These are phyloP conservation scores for Arizona elegans DNA, from an alignment of 2,113 vertebrate genomes.

Conservation along the genomic window DNA sequence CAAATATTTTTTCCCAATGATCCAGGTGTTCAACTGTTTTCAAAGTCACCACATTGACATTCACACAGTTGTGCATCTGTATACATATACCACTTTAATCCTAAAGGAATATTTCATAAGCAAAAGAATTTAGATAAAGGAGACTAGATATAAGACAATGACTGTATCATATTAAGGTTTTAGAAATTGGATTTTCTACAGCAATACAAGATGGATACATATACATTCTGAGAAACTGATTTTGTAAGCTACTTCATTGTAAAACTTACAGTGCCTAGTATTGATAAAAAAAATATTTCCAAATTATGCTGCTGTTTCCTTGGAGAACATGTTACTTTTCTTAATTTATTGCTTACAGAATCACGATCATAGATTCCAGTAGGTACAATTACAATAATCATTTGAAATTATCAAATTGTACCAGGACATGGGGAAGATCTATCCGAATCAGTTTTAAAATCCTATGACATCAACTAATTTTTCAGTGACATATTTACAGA, in stretches of 20 bases:
- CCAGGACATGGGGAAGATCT: constrained; percentile 22
- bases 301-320: constrained; percentile 29
- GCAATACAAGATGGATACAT: neutral
- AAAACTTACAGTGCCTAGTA: constrained; percentile 33
- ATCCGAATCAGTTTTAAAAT: constrained; percentile 32
- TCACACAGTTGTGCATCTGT: neutral
- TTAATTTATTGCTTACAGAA: constrained; percentile 25
- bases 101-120: constrained; percentile 4
- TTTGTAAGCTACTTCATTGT: neutral
- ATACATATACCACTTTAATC: neutral
- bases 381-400: neutral
- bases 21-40: constrained; percentile 9
- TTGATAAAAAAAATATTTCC: constrained; percentile 36
- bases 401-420: constrained; percentile 36
- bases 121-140: neutral
- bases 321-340: constrained; percentile 33
- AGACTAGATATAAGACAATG: constrained; percentile 14
- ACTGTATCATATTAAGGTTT: constrained; percentile 5
- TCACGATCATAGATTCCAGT: constrained; percentile 23
- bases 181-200: constrained; percentile 26
- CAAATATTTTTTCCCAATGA: neutral
- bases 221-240: constrained; percentile 10
- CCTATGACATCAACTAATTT: constrained; percentile 34
- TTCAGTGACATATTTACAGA: constrained; percentile 12
- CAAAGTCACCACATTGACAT: neutral